Percentiles rank a stretch among this genome's conserved stretches.
Conservation (phyloP, 2,888 invertebrate genomes). For the Hemistola chrysoprasaria region DNA sequence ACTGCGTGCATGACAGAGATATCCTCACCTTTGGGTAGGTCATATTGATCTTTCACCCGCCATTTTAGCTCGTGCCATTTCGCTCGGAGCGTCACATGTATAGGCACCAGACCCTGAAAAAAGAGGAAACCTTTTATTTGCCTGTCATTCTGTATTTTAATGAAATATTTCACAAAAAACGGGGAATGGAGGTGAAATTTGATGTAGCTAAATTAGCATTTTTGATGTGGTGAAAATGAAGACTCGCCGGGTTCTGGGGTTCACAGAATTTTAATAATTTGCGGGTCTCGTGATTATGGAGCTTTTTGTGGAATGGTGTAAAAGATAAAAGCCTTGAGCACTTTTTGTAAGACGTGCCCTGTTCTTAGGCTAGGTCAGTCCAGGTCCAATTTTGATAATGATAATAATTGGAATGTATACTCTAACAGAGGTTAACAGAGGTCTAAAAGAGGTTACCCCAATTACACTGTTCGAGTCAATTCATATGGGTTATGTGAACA, state of each 20-base stretch:
- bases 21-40: slow-evolving; percentile 70
- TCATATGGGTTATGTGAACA: too few relatives aligned
- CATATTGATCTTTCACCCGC: slow-evolving; percentile 83
- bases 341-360: too few relatives aligned
- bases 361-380: too few relatives aligned
- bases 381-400: too few relatives aligned
- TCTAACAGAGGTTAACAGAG: too few relatives aligned
- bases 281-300: slow-evolving; percentile 10
- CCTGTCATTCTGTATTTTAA: slow-evolving; percentile 73
- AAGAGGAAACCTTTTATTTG: slow-evolving; percentile 69
- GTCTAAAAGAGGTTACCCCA: too few relatives aligned
- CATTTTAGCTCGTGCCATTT: slow-evolving; percentile 77
- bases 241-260: slow-evolving; percentile 34
- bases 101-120: slow-evolving; percentile 52
- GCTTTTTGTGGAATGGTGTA: too few relatives aligned
- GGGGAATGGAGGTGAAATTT: slow-evolving; percentile 52
- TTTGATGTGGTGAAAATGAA: slow-evolving; percentile 63
- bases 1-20: slow-evolving; percentile 46
- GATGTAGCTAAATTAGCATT: slow-evolving; percentile 65
- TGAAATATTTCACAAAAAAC: slow-evolving; percentile 66
- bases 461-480: too few relatives aligned
- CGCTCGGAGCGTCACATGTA: slow-evolving; percentile 75
- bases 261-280: slow-evolving; percentile 37
- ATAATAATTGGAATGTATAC: too few relatives aligned
- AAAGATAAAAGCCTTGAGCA: too few relatives aligned